Conservation (phyloP, 2,888 invertebrate species). For the Oxyteleia sp. region DNA sequence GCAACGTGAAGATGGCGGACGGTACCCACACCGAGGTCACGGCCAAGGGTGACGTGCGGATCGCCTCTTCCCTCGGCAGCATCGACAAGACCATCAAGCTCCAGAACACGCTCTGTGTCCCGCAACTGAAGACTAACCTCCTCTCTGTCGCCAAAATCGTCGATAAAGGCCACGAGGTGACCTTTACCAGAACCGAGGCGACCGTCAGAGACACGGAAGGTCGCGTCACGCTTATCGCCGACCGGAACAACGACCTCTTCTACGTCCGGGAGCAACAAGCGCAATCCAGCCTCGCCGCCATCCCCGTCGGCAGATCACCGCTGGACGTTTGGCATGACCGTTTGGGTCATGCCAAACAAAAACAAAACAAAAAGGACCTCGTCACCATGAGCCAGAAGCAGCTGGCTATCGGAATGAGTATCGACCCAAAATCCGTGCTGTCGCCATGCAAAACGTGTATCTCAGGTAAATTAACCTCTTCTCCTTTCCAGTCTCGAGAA, state of each 20-base stretch:
- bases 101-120: conserved; percentile 5
- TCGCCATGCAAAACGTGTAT: too few relatives aligned
- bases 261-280: neutral
- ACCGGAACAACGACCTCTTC: conserved; percentile 3
- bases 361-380: conserved; percentile 7
- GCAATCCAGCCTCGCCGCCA: neutral
- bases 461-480: neutral
- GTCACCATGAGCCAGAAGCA: neutral
- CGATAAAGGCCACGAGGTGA: neutral
- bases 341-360: neutral
- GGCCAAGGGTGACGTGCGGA: neutral
- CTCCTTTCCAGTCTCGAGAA: conserved; percentile 2
- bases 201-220: neutral
- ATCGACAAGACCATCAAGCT: neutral
- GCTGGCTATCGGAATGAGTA: neutral
- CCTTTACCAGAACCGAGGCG: neutral
- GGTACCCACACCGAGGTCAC: neutral
- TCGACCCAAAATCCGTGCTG: neutral
- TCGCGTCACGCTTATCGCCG: neutral
- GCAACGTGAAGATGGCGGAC: neutral
- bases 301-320: too few relatives aligned
- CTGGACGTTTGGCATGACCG: neutral
- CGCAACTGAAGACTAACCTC: conserved; percentile 12
- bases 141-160: conserved; percentile 12
- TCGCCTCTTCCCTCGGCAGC: neutral